Base-by-base conservation (phyloP, 2,797 vertebrate species). In the Chelon auratus region DNA sequence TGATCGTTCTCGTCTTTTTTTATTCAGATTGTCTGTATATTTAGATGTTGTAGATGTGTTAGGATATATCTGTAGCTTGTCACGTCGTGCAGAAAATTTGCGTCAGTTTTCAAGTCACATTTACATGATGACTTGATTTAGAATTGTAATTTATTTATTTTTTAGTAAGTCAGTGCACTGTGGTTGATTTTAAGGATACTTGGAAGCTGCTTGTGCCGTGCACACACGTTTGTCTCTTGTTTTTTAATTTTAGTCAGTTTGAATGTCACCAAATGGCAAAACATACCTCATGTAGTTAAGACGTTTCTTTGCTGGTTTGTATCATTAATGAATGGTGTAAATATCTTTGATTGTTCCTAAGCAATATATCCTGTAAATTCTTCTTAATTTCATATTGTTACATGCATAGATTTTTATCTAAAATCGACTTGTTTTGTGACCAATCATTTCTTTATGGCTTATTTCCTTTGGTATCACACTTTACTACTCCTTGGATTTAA, bases 241-340 rank as follows among this genome's bases (percentile, higher is more conserved):
- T 62, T 80, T 76, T 79, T 77, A 42, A 33, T 85, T 81, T 45
- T 88, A 43, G 24, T 26, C 24, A 26, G 62, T 91, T 90, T 85
- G 47, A 80, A 88, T 85, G 90, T 86, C 83, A 74, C 39, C 75
- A 88, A 90, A 89, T 78, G 69, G 85, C 83, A 83, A 90, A 89
- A 87, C 91, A 93, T 95, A 95, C 94, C 94, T 95, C 94, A 94
- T 94, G 87, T 91, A 91, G 90, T 93, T 92, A 78, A 86, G 54
- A 86, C 18, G 60, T 89, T 91, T 84, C 68, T 89, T 88, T 86
- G 71, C 78, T 82, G 57, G 66, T 88, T 87, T 70, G 52, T 87
- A 80, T 87, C 74, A 88, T 87, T 82, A 61, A 65, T 85, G 71
- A 87, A 78, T 76, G 63, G 74, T 92, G 88, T 90, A 89, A 8